These are phyloP conservation scores for Sphaerophoria taeniata DNA, from an alignment of 2,888 invertebrate species.

Conservation along the genomic window DNA sequence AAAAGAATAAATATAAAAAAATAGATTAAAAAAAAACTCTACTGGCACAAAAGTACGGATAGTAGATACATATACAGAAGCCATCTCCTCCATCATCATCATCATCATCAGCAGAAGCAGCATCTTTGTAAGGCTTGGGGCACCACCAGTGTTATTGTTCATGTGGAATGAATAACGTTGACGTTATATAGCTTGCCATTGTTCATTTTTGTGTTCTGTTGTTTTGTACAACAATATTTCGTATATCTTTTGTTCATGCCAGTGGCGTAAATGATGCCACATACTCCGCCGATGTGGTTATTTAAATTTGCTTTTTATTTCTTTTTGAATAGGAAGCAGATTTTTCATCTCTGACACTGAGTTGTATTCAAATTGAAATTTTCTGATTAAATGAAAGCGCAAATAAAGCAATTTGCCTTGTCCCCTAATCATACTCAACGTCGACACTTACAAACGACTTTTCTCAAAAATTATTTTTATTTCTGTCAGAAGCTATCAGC, in stretches of 20 bases:
- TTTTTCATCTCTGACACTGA: slow-evolving; percentile 74
- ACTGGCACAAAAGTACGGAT: slow-evolving; percentile 40
- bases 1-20: slow-evolving; percentile 32
- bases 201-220: slow-evolving; percentile 63
- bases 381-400: slow-evolving; percentile 73
- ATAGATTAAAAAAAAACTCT: slow-evolving; percentile 44
- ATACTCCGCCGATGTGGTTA: slow-evolving; percentile 69
- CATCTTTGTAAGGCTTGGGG: slow-evolving; percentile 44
- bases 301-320: slow-evolving; percentile 54
- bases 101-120: slow-evolving; percentile 53
- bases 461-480: slow-evolving; percentile 21
- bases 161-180: slow-evolving; percentile 62
- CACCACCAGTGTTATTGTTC: slow-evolving; percentile 62
- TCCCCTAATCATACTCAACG: slow-evolving; percentile 35
- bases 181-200: slow-evolving; percentile 66
- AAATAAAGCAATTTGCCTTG: slow-evolving; percentile 71
- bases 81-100: slow-evolving; percentile 66
- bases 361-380: slow-evolving; percentile 74
- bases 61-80: slow-evolving; percentile 56
- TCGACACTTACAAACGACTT: slow-evolving; percentile 15
- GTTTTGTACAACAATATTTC: slow-evolving; percentile 66
- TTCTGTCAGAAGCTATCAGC: slow-evolving; percentile 27
- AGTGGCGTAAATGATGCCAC: slow-evolving; percentile 74
- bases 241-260: slow-evolving; percentile 64
- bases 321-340: slow-evolving; percentile 73